Conservation (phyloP, 2,113 vertebrate species). For the Cryptotis parvus region DNA sequence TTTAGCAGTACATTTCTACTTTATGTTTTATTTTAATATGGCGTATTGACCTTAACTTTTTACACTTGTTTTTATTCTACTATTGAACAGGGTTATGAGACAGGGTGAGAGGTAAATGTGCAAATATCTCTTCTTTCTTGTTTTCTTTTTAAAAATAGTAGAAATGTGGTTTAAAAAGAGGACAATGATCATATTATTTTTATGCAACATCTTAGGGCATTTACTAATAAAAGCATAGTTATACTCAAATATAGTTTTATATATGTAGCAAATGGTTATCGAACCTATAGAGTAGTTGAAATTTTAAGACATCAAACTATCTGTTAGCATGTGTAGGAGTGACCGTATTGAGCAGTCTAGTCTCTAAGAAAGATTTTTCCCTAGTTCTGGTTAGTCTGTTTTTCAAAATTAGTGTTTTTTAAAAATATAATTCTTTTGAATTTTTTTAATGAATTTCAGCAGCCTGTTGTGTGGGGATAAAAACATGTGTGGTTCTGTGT, state of each 20-base stretch:
- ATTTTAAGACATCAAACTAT: no score
- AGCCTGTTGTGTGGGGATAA: not conserved
- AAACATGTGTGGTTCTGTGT: not conserved
- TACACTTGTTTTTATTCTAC: not conserved
- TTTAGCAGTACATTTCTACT: not conserved
- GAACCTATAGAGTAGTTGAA: no score
- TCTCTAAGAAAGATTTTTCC: not conserved
- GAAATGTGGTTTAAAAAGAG: not conserved
- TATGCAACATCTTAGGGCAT: not conserved
- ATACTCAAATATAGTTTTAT: no score
- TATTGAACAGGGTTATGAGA: constrained; percentile 1
- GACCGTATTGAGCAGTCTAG: not conserved
- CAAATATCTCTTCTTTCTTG: not conserved
- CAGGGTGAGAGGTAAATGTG: not conserved
- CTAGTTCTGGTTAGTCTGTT: not conserved
- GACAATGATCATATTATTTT: not conserved
- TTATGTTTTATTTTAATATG: constrained; percentile 29
- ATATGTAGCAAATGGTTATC: no score
- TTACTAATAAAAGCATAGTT: not conserved
- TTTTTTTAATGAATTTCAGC: not conserved
- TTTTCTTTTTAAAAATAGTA: not conserved
- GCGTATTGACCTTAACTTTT: not conserved
- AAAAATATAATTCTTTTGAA: constrained; percentile 5
- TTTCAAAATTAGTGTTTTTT: no score
- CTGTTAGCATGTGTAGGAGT: no score